These are phyloP conservation scores for Pogonognathellus flavescens DNA, from an alignment of 1,140 invertebrate genomes.

Conservation along the genomic window DNA sequence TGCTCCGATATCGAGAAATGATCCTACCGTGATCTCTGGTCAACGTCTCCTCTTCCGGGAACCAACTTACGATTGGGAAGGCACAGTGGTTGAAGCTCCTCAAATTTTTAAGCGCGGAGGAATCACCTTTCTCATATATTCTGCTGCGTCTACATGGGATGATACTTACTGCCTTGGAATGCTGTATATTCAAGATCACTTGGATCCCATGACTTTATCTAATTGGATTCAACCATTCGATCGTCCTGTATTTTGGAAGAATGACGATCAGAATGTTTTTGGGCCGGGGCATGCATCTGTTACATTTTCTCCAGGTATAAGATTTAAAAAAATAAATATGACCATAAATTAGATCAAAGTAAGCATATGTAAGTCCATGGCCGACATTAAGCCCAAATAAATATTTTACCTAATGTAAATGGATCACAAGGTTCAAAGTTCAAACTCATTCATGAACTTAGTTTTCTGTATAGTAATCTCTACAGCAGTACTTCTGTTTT, in stretches of 20 bases:
- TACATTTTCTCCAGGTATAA: constrained; percentile 57
- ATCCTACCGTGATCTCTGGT: constrained; percentile 52
- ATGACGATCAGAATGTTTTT: constrained; percentile 57
- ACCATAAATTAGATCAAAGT: no score
- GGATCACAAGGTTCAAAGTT: no score
- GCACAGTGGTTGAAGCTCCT: constrained; percentile 58
- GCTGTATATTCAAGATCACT: constrained; percentile 47
- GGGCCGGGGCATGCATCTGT: constrained; percentile 61
- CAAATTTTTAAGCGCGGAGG: constrained; percentile 50
- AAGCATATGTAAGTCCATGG: no score
- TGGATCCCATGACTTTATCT: constrained; percentile 53
- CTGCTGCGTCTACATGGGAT: constrained; percentile 59
- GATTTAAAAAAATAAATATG: no score
- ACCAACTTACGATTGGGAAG: constrained; percentile 58
- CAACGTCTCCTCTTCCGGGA: constrained; percentile 30
- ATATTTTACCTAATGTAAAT: no score
- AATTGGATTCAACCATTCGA: constrained; percentile 51
- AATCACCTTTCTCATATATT: constrained; percentile 57
- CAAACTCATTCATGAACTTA: no score
- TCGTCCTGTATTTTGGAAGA: constrained; percentile 57
- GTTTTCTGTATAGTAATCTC: no score
- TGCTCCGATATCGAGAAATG: constrained; percentile 44
- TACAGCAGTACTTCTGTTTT: no score
- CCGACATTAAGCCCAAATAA: no score
- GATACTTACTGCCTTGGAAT: constrained; percentile 56